Base-by-base conservation (phyloP, 2,888 invertebrate genomes). In the Pardosa pseudoannulata region DNA sequence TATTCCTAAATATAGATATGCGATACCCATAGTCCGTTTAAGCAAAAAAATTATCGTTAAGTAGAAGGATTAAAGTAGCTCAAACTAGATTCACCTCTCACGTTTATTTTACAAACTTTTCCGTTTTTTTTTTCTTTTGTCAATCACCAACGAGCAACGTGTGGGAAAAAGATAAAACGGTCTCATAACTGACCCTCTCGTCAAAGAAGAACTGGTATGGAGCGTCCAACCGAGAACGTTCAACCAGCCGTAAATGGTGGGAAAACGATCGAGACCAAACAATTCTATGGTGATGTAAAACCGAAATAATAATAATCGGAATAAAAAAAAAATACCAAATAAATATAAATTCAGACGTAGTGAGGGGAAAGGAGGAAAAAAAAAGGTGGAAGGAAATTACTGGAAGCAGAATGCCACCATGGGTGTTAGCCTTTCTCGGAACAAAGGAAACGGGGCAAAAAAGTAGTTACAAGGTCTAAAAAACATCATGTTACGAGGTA, bases 381-480 rank as follows among this genome's bases (percentile, higher is more conserved):
- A 67, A 64, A 76, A 46, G 13, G 41, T 6, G 7, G 19, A 29
- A 16, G n/a, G n/a, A 23, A 50, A 50, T 50, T 36, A 50, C 19
- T 56, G 56, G 36, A 36, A 23, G 41, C 41, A 32, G 56, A 31
- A 74, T 81, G 65, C 81, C 81, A 79, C 81, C 81, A 68, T 62
- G 74, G 74, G 74, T 68, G 81, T 81, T 56, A 62, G 74, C 68
- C 6, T 81, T 81, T 81, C 81, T 46, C 11, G n/a, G 81, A 81
- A 80, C 41, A 80, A 74, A 73, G 80, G 73, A 80, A 73, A 50
- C 36, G 32, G 41, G 23, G 23, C 56, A 56, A 56, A 56, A 56
- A 56, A 56, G 2, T 16, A 7, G 11, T 16, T 46, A 16, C 16
- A 46, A 2, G 16, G 11, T 6, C 13, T 9, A 16, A 23, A 23